Evolutionary conservation across 2,797 vertebrate species (phyloP), one percentile per base, ranked within the genome.

Genomic region (Sitta carolinensis): DNA sequence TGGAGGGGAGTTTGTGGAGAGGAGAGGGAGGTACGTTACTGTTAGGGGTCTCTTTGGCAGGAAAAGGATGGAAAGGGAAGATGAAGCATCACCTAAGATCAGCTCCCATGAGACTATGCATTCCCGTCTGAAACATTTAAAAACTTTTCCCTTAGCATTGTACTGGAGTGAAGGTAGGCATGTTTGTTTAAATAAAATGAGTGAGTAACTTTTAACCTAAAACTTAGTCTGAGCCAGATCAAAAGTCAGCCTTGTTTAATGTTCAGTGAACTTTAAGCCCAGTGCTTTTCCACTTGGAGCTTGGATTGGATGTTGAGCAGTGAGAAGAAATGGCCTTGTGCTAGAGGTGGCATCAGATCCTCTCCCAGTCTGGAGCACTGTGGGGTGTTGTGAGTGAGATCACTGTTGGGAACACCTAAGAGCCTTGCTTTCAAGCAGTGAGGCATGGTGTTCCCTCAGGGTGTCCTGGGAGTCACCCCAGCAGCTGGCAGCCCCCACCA

Each of bases 1-100:
- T 86, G 57, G 30, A 77, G 25, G 27, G 13, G 29, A 67, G 16
- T 21, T 27, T 2, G 2, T 58, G 45, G 64, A 57, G n/a, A 30
- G 43, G 20, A 57, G 47, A 1, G 7, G 0, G 2, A 43, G 8
- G 23, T 63, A 25, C 21, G 1, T 27, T 1, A 0, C 21, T 76
- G n/a, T 43, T 21, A 47, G 58, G 55, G 13, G 43, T 63, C 6
- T 14, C 30, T 55, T 59, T 4, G 1, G 8, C 16, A 27, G 62
- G 73, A 45, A 26, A n/a, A 66, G 47, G 32, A 40, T 42, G 5
- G 40, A 55, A 36, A 22, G 47, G 16, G 25, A 62, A 76, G 55
- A n/a, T 10, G 38, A 75, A 63, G 16, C 26, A 4, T 52, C 42
- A 16, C 11, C 10, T 57, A 15, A 61, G 32, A 68, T 78, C 36